phyloP scores from a whole-genome alignment of 2,113 vertebrate genomes.

The Emydura subglobosa region DNA sequence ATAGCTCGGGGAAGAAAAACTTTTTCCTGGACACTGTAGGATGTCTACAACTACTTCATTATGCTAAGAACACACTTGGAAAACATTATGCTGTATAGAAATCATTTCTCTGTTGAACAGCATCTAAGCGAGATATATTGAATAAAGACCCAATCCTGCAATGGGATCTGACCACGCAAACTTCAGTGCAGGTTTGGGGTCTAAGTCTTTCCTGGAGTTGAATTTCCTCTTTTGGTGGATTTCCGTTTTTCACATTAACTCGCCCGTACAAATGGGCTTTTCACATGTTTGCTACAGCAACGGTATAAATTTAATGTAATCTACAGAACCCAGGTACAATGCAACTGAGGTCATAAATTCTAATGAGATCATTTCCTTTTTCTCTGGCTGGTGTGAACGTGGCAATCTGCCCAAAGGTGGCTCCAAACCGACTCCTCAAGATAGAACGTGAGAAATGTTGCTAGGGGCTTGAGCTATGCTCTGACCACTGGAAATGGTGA shows the following conservation, averaged over 20 bases:
- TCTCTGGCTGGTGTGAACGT: background rate
- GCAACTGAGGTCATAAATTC: background rate
- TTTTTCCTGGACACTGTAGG: background rate
- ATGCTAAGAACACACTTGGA: conserved; percentile 8
- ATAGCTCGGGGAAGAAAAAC: conserved; percentile 12
- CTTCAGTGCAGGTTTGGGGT: background rate
- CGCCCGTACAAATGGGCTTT: background rate
- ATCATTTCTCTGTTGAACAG: conserved; percentile 43
- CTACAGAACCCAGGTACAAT: background rate
- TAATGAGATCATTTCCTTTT: background rate
- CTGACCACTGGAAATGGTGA: background rate
- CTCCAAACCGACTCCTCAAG: background rate
- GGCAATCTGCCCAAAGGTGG: background rate
- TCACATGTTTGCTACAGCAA: background rate
- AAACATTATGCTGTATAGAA: conserved; percentile 17
- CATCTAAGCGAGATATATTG: conserved; percentile 32
- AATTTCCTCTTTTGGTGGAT: background rate
- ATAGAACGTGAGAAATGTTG: background rate
- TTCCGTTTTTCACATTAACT: background rate
- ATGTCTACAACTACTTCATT: conserved; percentile 50
- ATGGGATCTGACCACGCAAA: accelerated
- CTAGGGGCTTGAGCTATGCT: accelerated
- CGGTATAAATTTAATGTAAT: background rate
- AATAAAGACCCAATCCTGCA: background rate
- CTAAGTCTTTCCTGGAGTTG: background rate